Conservation (phyloP, 2,888 invertebrate species). For the Iselma pallidipennis region DNA sequence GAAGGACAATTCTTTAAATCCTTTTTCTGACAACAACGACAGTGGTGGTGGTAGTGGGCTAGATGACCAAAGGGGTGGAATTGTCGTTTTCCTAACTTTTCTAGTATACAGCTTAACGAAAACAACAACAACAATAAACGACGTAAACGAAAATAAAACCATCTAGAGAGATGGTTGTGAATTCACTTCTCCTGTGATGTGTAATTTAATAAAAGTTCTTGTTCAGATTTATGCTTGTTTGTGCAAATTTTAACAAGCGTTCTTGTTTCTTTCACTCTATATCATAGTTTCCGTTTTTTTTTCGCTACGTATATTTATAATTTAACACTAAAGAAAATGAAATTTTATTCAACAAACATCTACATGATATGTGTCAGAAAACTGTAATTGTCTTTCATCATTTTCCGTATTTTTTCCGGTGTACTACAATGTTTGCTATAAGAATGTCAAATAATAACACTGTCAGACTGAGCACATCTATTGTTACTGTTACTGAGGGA, state of each 20-base stretch:
- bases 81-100: not conserved
- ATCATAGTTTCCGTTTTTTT: not conserved
- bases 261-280: not conserved
- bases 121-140: not conserved
- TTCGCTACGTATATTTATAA: too few species aligned
- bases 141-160: not conserved
- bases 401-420: too few species aligned
- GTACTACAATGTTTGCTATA: too few species aligned
- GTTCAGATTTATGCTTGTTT: not conserved
- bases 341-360: too few species aligned
- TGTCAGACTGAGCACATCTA: too few species aligned
- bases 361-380: too few species aligned
- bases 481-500: too few species aligned
- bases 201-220: conserved; percentile 1
- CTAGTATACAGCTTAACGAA: not conserved
- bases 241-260: not conserved
- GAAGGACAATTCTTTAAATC: not conserved
- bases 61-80: not conserved
- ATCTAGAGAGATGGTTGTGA: not conserved
- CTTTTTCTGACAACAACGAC: not conserved
- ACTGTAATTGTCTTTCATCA: too few species aligned
- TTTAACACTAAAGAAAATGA: too few species aligned
- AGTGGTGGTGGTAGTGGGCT: not conserved
- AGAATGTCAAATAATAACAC: too few species aligned
- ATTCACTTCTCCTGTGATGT: not conserved